Evolutionary conservation across 2,113 vertebrate genomes (phyloP).

Genomic region (Pungitius pungitius): DNA sequence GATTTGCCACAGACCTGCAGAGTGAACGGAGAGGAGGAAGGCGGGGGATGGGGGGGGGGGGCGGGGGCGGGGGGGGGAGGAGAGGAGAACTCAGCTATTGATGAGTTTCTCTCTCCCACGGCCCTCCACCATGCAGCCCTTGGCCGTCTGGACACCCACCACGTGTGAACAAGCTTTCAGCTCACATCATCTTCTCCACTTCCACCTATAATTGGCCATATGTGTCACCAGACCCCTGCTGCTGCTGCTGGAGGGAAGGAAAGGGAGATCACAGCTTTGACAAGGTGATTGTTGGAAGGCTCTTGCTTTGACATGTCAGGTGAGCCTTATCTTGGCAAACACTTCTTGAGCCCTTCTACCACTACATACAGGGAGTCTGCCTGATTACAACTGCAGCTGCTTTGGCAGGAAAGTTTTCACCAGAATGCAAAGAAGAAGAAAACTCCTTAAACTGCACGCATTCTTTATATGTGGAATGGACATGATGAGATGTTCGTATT

Average conservation of each 20-base stretch:
- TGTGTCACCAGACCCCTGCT: conserved; percentile 73
- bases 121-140: conserved; percentile 47
- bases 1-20: conserved; percentile 55
- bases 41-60: conserved; percentile 23
- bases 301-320: conserved; percentile 65
- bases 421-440: neutral
- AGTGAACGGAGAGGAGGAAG: conserved; percentile 31
- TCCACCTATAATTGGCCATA: conserved; percentile 83
- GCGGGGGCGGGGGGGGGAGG: neutral
- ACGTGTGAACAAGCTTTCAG: conserved; percentile 82
- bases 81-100: conserved; percentile 43
- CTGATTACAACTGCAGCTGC: conserved; percentile 22
- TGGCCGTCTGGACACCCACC: conserved; percentile 76
- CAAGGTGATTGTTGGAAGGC: conserved; percentile 70
- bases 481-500: conserved; percentile 69
- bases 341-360: neutral
- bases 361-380: neutral
- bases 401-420: conserved; percentile 14
- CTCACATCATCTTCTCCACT: conserved; percentile 78
- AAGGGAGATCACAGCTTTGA: conserved; percentile 72
- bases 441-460: conserved; percentile 35
- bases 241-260: conserved; percentile 47
- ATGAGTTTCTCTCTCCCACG: conserved; percentile 59
- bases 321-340: conserved; percentile 34
- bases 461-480: conserved; percentile 46